These are phyloP conservation scores for Ammodytes dubius DNA, from an alignment of 2,113 vertebrate genomes.

Conservation along the genomic window DNA sequence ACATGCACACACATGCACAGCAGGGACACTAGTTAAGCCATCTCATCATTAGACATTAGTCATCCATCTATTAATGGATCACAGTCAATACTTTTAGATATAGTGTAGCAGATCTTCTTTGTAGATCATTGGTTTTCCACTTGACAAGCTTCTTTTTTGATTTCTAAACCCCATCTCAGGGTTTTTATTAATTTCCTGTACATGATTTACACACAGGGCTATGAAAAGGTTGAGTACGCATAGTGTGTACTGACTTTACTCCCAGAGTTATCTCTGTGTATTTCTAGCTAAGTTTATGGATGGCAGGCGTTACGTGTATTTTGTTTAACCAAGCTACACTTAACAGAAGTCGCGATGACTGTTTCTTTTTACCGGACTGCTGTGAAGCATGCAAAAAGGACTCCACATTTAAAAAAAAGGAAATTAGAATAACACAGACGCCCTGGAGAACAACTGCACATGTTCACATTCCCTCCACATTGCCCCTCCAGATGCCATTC, in stretches of 20 bases:
- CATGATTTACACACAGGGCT: constrained; percentile 4
- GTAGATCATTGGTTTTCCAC: constrained; percentile 3
- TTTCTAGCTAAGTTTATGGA: constrained; percentile 35
- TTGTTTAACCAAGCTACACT: constrained; percentile 41
- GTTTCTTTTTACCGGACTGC: constrained; percentile 37
- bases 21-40: constrained; percentile 3
- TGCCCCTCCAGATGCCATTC: constrained; percentile 84
- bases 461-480: constrained; percentile 66
- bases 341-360: constrained; percentile 40
- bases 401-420: not conserved
- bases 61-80: constrained; percentile 18
- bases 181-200: constrained; percentile 8
- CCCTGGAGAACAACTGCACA: constrained; percentile 14
- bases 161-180: not conserved
- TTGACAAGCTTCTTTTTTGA: constrained; percentile 3
- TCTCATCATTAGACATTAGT: constrained; percentile 11
- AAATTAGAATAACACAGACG: not conserved
- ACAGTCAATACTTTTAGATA: constrained; percentile 21
- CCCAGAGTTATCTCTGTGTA: constrained; percentile 17
- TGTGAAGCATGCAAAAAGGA: constrained; percentile 34
- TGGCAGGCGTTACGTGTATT: constrained; percentile 37
- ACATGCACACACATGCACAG: not conserved
- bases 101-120: constrained; percentile 4
- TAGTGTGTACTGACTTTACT: constrained; percentile 17
- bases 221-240: constrained; percentile 12